Evolutionary conservation across 2,888 invertebrate species (phyloP), one percentile per base, ranked within the genome.

Genomic region (Amphipyra berbera): DNA sequence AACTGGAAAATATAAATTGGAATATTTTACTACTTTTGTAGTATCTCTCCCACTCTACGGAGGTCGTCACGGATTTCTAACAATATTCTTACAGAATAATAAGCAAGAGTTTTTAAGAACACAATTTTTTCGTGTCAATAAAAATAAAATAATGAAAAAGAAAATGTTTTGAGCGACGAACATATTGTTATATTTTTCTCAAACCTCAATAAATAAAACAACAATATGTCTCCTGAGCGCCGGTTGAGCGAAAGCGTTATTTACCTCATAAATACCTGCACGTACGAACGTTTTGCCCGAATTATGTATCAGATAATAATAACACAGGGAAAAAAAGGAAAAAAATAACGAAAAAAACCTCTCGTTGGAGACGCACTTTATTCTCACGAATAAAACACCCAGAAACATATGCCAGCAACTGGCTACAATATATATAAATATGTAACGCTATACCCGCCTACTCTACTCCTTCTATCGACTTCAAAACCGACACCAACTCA

Each of bases 391-490:
- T 91, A 92, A 92, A 91, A 91, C 86, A 89, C 88, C 87, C 84
- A 87, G 88, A 89, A 92, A 89, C 90, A 90, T 89, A 91, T 91
- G 91, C 89, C 88, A 87, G 79, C 84, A 90, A 90, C 88, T 88
- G 89, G 84, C 86, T 86, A 82, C 82, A 84, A 87, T 87, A 87
- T 90, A 89, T 84, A 91, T 89, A 90, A 75, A 91, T 90, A 90
- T 88, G 88, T 90, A 89, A 90, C 68, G 52, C 84, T 87, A 81
- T 59, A 77, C 76, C 35, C 42, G 7, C 55, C 46, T 73, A 62
- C 73, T 78, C 66, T 35, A 35, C 41, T 21, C 1, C 33, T 8
- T 45, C 27, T 44, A 42, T 66, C 52, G 53, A 46, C 37, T 55
- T 48, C 14, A 41, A 45, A 48, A 27, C 12, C 4, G 10, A 27